phyloP scores from a whole-genome alignment of 2,113 vertebrate species.

The Lagopus leucura region DNA sequence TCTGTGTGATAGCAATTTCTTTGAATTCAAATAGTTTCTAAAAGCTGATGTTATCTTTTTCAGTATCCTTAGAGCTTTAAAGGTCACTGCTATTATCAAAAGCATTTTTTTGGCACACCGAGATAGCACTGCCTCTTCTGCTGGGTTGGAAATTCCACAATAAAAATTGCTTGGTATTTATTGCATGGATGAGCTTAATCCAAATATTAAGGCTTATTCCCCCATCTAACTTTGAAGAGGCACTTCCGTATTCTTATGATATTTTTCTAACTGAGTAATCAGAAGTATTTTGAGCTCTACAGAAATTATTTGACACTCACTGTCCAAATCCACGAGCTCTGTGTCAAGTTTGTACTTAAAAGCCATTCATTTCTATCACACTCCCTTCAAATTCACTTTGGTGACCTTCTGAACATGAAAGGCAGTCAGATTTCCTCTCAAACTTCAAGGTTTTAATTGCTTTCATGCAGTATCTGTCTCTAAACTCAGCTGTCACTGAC shows the following conservation, averaged over 20 bases:
- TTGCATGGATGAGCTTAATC: not conserved
- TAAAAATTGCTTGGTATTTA: not conserved
- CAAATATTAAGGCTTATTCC: constrained; percentile 27
- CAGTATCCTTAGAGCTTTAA: not conserved
- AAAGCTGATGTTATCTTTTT: constrained; percentile 11
- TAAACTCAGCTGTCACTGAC: not conserved
- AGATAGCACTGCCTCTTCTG: not conserved
- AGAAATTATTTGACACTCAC: not conserved
- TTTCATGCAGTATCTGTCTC: not conserved
- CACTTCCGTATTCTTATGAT: not conserved
- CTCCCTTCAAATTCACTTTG: constrained; percentile 1
- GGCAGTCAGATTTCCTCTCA: not conserved
- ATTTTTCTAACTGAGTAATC: constrained; percentile 22
- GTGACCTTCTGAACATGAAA: constrained; percentile 12
- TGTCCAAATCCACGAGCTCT: not conserved
- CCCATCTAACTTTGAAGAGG: not conserved
- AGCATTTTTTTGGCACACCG: not conserved
- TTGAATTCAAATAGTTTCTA: constrained; percentile 7
- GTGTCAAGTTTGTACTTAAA: not conserved
- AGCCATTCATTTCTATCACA: not conserved
- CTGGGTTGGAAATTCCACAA: not conserved
- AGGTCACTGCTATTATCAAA: not conserved
- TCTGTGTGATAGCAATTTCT: not conserved
- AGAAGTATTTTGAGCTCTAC: not conserved
- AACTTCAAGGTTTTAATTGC: constrained; percentile 13